Evolutionary conservation across 2,888 invertebrate species (phyloP).

Genomic region (Caradrina kadenii): DNA sequence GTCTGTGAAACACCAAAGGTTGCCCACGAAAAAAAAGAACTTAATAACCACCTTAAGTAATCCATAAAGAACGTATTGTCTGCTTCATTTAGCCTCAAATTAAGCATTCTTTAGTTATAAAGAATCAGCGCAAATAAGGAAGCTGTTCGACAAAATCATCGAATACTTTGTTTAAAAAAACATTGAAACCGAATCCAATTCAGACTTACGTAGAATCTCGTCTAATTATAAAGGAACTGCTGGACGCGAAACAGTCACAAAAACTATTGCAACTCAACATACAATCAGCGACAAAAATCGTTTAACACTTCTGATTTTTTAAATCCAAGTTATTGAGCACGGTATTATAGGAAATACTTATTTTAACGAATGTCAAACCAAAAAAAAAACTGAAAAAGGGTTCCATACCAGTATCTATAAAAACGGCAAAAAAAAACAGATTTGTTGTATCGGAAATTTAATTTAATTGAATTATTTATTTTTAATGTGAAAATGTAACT

Average conservation of each 20-base stretch:
- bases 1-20: too few relatives aligned
- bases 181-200: constrained; percentile 27
- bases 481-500: too few relatives aligned
- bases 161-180: neutral
- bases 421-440: too few relatives aligned
- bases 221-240: constrained; percentile 27
- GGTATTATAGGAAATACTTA: too few relatives aligned
- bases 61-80: neutral
- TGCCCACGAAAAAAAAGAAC: neutral
- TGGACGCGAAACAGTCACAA: constrained; percentile 50
- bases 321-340: too few relatives aligned
- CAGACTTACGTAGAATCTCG: constrained; percentile 35
- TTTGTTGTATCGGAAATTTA: too few relatives aligned
- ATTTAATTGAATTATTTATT: too few relatives aligned
- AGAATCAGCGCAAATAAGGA: constrained; percentile 11
- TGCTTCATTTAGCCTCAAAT: neutral
- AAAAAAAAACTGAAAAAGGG: too few relatives aligned
- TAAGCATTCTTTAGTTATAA: neutral
- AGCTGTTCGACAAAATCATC: neutral
- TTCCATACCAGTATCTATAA: too few relatives aligned
- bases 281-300: too few relatives aligned
- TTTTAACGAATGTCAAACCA: too few relatives aligned
- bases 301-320: too few relatives aligned
- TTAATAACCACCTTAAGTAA: neutral
- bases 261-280: constrained; percentile 49